phyloP scores from a whole-genome alignment of 2,113 vertebrate genomes.

The Gopherus flavomarginatus region DNA sequence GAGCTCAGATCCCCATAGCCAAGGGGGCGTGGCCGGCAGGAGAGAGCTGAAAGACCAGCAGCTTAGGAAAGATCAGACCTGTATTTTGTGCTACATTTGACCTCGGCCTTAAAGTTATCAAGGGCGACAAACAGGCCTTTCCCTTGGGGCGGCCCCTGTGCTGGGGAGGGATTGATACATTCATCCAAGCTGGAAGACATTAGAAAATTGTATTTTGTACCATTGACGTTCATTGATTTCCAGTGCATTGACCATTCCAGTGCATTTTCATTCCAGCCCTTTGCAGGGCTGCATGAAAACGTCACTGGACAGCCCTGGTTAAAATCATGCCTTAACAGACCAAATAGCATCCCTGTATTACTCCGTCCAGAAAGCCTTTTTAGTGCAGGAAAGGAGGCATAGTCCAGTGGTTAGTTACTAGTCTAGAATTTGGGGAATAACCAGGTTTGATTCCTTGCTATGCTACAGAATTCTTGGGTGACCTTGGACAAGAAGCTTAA shows the following conservation, averaged over 20 bases:
- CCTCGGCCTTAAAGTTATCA: background rate
- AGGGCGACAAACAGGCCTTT: background rate
- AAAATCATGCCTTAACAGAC: background rate
- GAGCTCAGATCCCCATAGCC: background rate
- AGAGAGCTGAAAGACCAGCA: background rate
- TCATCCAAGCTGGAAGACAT: background rate
- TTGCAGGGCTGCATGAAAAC: background rate
- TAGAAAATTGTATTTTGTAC: background rate
- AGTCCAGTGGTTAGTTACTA: background rate
- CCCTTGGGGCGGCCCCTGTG: background rate
- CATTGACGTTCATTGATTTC: background rate
- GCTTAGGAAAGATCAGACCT: background rate
- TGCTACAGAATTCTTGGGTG: background rate
- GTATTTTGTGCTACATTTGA: background rate
- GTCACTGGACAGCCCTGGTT: background rate
- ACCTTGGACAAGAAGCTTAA: background rate
- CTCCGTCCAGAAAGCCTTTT: background rate
- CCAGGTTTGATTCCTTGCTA: background rate
- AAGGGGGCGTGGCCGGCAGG: background rate
- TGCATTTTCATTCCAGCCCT: too few relatives aligned
- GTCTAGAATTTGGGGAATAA: background rate
- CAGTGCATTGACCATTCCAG: background rate
- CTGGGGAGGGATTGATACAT: background rate
- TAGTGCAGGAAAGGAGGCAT: background rate
- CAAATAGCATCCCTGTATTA: background rate